Evolutionary conservation across 2,113 vertebrate genomes (phyloP).

Genomic region (Phoenicopterus ruber): DNA sequence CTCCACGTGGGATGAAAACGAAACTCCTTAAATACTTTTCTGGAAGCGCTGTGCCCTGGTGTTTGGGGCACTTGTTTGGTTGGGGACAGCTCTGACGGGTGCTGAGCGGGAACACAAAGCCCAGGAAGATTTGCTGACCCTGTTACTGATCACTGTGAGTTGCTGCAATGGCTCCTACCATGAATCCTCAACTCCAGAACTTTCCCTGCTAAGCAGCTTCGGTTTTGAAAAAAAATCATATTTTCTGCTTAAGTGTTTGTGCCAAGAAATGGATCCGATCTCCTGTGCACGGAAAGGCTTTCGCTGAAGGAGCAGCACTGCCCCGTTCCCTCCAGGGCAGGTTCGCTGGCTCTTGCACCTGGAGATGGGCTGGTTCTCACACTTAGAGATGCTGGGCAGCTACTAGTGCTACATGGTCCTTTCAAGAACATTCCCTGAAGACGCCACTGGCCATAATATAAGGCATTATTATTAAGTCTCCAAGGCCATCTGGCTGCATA

Average conservation of each 20-base stretch:
- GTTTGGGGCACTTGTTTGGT: background rate
- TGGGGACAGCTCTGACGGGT: background rate
- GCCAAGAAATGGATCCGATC: background rate
- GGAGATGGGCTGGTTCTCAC: background rate
- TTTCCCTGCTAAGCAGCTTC: background rate
- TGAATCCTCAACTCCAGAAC: background rate
- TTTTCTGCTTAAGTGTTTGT: background rate
- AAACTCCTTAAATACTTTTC: background rate
- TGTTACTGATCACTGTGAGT: fast-evolving
- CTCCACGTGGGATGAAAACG: fast-evolving
- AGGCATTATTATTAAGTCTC: background rate
- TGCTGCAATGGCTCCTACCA: background rate
- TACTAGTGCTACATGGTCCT: background rate
- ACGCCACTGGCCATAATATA: background rate
- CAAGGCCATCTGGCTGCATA: background rate
- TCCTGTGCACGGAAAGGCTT: background rate
- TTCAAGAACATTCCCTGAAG: background rate
- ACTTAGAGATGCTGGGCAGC: background rate
- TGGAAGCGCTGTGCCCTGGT: background rate
- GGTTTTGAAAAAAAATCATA: background rate
- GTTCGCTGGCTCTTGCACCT: background rate
- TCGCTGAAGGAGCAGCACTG: background rate
- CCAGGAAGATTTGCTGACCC: background rate
- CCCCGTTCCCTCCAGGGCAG: background rate
- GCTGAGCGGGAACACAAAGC: background rate